Conservation (phyloP, 2,888 invertebrate species). For the Adela reaumurella region DNA sequence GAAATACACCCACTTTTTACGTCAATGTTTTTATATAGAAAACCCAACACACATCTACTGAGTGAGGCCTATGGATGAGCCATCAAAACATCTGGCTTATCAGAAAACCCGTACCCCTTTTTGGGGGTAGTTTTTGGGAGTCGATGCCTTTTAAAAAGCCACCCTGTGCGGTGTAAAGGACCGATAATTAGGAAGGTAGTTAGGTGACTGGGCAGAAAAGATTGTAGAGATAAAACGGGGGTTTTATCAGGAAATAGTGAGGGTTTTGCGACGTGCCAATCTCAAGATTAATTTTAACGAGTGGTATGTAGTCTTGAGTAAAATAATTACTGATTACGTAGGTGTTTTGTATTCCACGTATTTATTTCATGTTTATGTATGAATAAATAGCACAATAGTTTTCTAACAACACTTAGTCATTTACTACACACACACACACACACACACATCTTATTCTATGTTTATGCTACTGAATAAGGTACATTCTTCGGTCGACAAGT, state of each 20-base stretch:
- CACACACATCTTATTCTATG: too few species aligned
- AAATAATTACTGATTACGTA: too few species aligned
- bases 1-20: slow-evolving; percentile 51
- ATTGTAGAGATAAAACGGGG: neutral
- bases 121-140: slow-evolving; percentile 41
- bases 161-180: neutral
- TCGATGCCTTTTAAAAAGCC: neutral
- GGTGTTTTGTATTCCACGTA: too few species aligned
- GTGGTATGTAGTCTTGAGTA: neutral
- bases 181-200: neutral
- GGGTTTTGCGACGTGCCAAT: neutral
- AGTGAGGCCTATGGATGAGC: slow-evolving; percentile 22
- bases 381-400: too few species aligned
- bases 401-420: too few species aligned
- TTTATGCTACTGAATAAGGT: too few species aligned
- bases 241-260: neutral
- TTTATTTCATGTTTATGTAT: too few species aligned
- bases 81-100: slow-evolving; percentile 54
- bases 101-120: slow-evolving; percentile 19
- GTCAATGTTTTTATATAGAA: slow-evolving; percentile 55
- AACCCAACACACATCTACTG: slow-evolving; percentile 7
- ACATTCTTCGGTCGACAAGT: too few species aligned
- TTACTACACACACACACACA: too few species aligned
- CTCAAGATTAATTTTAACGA: neutral
- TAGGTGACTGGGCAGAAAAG: neutral